Evolutionary conservation across 2,113 vertebrate species (phyloP), one percentile per base, ranked within the genome.

Genomic region (Istiophorus platypterus): DNA sequence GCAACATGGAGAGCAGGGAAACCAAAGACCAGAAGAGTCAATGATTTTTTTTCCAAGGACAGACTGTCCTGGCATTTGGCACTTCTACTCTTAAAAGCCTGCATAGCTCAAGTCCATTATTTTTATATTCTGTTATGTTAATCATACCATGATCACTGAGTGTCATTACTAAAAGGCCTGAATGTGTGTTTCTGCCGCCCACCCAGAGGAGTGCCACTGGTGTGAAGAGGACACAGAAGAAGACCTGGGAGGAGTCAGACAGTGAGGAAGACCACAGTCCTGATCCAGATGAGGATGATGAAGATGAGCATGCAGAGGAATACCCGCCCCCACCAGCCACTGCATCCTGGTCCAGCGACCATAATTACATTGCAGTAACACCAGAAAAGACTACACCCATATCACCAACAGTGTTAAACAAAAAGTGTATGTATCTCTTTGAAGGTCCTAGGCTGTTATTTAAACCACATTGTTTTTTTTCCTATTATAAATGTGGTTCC

Each of bases 331-430:
- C 93, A 11, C 95, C 95, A 58, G 86, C 94, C 93, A 96, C 97
- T 0, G 97, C 98, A 0, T 99, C 98, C 89, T 99, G 98, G 98
- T 98, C 97, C 85, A 99, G 97, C 82, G 98, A 99, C 95, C 98
- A 99, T 97, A 99, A 99, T 97, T 99, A 99, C 97, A 99, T 98
- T 96, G 98, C 98, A 92, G 97, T 98, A 93, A 97, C 97, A 94
- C 97, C 98, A 92, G 98, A 99, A 96, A 97, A 96, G 97, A 97
- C 97, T 95, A 93, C 97, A 95, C 94, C 97, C 92, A 96, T 96
- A 94, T 95, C 98, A 94, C 92, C 98, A 91, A 93, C 98, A 95
- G 95, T 97, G 94, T 97, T 99, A 95, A 97, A 95, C 96, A 99
- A 97, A 96, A 91, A 95, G 98, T 98, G 98, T 99, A 99, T 96